Conservation (phyloP, 2,797 vertebrate species). For the Tragopan temminckii region DNA sequence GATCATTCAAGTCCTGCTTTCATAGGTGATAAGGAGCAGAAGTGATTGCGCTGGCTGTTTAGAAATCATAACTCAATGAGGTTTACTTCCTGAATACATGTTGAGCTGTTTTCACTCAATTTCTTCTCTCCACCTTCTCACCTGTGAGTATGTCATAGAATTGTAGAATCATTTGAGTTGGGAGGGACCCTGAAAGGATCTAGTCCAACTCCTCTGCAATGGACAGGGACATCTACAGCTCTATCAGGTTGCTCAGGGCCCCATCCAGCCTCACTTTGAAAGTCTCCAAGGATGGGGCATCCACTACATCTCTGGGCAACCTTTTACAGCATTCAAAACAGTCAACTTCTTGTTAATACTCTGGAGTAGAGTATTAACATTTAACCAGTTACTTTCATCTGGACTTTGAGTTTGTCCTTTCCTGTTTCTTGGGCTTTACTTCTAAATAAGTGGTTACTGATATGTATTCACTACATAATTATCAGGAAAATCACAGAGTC, state of each 20-base stretch:
- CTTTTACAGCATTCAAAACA: background rate
- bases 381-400: background rate
- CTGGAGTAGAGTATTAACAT: background rate
- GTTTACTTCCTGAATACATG: background rate
- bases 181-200: no score
- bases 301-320: no score
- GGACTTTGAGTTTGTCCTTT: background rate
- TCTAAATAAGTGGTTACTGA: background rate
- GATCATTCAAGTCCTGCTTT: slow-evolving; percentile 18
- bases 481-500: background rate
- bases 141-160: background rate
- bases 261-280: no score
- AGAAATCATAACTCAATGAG: background rate
- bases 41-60: background rate
- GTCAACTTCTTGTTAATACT: background rate
- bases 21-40: background rate
- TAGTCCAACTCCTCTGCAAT: no score
- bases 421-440: background rate
- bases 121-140: background rate
- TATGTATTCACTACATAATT: accelerated
- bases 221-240: no score
- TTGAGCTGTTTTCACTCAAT: background rate
- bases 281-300: no score
- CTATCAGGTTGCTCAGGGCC: no score
- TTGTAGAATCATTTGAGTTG: no score